Evolutionary conservation across 1,140 invertebrate species (phyloP).

Genomic region (Alviniconcha marisindica): DNA sequence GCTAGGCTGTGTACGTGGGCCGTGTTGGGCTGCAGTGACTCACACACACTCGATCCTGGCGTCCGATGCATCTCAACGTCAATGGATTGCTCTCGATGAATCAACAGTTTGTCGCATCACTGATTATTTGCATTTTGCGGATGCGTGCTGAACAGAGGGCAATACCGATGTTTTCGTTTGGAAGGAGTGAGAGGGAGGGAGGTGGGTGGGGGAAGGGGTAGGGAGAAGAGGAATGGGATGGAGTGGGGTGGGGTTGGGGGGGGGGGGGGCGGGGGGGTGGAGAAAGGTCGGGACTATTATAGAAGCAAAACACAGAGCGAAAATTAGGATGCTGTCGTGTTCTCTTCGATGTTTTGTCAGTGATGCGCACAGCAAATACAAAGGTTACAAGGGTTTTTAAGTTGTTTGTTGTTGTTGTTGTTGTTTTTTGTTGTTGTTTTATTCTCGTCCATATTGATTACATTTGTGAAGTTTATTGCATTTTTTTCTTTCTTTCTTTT

Average conservation of each 20-base stretch:
- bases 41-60: background rate
- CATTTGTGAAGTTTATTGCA: no score
- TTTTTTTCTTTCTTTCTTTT: no score
- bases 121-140: constrained; percentile 15
- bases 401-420: no score
- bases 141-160: background rate
- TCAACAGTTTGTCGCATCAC: constrained; percentile 7
- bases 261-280: background rate
- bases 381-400: no score
- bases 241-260: background rate
- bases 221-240: background rate
- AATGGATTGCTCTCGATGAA: constrained; percentile 4
- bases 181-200: background rate
- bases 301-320: no score
- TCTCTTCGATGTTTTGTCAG: no score
- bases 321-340: no score
- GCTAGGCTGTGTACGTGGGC: no score
- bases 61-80: background rate
- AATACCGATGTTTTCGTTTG: constrained; percentile 6
- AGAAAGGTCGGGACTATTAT: background rate
- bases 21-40: no score
- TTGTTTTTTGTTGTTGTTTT: no score
- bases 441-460: no score
- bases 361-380: no score
- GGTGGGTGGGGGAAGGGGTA: background rate